Evolutionary conservation across 2,888 invertebrate genomes (phyloP).

Genomic region (Lepidonotus clava): DNA sequence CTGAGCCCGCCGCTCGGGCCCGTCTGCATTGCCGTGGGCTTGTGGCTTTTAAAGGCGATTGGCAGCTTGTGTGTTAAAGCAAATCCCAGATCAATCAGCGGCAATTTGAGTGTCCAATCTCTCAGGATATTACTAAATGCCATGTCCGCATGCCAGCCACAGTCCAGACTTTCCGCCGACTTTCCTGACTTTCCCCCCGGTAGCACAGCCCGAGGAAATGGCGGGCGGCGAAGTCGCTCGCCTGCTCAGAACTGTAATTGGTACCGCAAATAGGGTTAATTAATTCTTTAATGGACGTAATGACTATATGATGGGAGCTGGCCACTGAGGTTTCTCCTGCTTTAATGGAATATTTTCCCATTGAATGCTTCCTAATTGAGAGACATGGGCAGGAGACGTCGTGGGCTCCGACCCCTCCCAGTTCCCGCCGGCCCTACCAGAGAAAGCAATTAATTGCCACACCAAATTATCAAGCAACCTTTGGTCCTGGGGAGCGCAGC

Average conservation of each 20-base stretch:
- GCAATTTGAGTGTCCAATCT: conserved; percentile 48
- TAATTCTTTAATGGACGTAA: conserved; percentile 50
- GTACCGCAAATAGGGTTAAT: conserved; percentile 53
- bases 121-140: conserved; percentile 49
- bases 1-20: background rate
- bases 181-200: background rate
- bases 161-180: background rate
- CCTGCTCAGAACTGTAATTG: conserved; percentile 24
- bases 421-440: background rate
- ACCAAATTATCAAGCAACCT: conserved; percentile 38
- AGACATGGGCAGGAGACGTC: conserved; percentile 7
- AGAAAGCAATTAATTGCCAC: conserved; percentile 51
- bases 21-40: background rate
- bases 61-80: conserved; percentile 49
- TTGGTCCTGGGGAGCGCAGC: conserved; percentile 8
- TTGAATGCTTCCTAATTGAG: conserved; percentile 41
- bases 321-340: conserved; percentile 47
- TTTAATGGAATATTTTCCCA: conserved; percentile 47
- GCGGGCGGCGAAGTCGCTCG: background rate
- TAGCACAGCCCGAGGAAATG: background rate
- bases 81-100: conserved; percentile 51
- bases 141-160: conserved; percentile 50
- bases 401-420: background rate
- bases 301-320: conserved; percentile 51
- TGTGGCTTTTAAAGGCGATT: conserved; percentile 51